A percentile compares a stretch with the other conserved stretches of the same genome.
phyloP scores from a whole-genome alignment of 92 coral and sea anemone species.

The Muricea muricata region DNA sequence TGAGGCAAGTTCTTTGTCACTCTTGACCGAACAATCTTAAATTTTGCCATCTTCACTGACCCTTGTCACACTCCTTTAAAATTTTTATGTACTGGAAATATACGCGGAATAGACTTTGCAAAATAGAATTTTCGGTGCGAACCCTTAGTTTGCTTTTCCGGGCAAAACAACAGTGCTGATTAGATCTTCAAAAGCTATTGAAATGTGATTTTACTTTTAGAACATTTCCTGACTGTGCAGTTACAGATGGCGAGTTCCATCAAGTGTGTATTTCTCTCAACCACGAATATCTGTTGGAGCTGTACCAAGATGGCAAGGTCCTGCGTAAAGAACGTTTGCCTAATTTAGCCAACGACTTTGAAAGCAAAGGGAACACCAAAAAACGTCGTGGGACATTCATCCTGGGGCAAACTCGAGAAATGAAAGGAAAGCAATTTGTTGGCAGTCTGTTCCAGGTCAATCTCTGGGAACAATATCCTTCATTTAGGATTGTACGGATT shows the following conservation, averaged over 20 bases:
- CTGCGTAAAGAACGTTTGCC: background rate
- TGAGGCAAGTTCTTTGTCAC: no score
- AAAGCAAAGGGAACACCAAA: background rate
- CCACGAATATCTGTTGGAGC: background rate
- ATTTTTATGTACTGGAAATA: no score
- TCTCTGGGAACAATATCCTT: conserved; percentile 38
- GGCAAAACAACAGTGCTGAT: no score
- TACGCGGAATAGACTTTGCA: no score
- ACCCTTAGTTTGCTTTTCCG: no score
- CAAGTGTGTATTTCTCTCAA: conserved; percentile 25
- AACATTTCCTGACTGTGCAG: background rate
- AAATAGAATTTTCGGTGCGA: no score
- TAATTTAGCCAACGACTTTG: conserved; percentile 6
- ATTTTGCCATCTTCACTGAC: no score
- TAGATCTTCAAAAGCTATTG: no score
- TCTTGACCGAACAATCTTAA: no score
- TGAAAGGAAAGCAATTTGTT: background rate
- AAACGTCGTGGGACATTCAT: conserved; percentile 15
- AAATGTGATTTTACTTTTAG: background rate
- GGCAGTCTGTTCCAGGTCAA: conserved; percentile 36
- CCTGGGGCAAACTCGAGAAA: conserved; percentile 15
- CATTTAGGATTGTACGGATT: conserved; percentile 30
- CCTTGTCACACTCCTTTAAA: no score
- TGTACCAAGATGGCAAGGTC: background rate
- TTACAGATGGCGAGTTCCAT: conserved; percentile 19